Conservation (phyloP, 2,113 vertebrate species). For the Tragelaphus scriptus region DNA sequence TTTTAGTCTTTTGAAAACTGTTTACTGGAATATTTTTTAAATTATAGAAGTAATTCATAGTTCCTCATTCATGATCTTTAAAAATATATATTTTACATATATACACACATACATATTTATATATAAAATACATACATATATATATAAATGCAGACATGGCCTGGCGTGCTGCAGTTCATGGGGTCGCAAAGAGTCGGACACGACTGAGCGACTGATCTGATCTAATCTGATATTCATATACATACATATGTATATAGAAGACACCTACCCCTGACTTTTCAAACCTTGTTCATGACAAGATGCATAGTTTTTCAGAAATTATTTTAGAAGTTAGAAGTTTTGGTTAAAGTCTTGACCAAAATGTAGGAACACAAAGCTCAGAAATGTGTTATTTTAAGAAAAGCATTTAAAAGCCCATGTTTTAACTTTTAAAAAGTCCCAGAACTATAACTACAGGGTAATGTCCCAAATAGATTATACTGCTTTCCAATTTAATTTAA, state of each 20-base stretch:
- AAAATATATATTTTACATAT: neutral
- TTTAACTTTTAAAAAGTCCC: slow-evolving; percentile 2
- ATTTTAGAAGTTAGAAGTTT: neutral
- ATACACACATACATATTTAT: neutral
- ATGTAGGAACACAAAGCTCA: neutral
- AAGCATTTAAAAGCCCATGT: neutral
- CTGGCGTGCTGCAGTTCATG: too few species aligned
- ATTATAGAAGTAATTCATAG: neutral
- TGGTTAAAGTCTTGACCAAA: neutral
- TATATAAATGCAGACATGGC: neutral
- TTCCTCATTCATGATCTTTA: neutral
- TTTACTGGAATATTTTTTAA: neutral
- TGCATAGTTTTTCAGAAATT: neutral
- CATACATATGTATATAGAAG: neutral
- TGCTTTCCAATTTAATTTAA: neutral
- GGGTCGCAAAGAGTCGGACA: too few species aligned
- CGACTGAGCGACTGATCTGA: too few species aligned
- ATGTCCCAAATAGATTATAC: neutral
- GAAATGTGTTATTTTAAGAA: neutral
- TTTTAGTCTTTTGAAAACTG: neutral
- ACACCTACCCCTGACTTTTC: neutral
- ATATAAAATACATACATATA: neutral
- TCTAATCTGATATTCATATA: neutral
- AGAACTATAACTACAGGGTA: neutral
- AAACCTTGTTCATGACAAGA: neutral